Percentiles rank a stretch among this genome's conserved stretches.
These are phyloP conservation scores for Melieria picta DNA, from an alignment of 2,888 invertebrate species.

Conservation along the genomic window DNA sequence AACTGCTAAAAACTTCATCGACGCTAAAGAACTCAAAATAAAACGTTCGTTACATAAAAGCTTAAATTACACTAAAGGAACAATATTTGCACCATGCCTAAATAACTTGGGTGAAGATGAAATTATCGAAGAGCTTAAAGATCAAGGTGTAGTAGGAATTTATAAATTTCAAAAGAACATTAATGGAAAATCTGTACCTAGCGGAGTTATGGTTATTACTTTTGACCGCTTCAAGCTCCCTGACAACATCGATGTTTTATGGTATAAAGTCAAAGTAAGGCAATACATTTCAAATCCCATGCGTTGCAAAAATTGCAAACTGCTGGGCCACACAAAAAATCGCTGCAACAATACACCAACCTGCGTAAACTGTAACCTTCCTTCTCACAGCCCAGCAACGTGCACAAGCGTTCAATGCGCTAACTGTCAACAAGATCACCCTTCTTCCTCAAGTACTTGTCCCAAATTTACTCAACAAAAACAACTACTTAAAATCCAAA, in stretches of 20 bases:
- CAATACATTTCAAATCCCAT: slow-evolving; percentile 23
- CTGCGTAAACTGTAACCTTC: slow-evolving; percentile 1
- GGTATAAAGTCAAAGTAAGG: slow-evolving; percentile 19
- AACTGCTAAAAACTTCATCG: background rate
- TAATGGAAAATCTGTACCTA: background rate
- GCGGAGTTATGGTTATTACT: slow-evolving; percentile 7
- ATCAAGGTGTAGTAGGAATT: slow-evolving; percentile 9
- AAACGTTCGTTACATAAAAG: too few relatives aligned
- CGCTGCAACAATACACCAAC: slow-evolving; percentile 12
- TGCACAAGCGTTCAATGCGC: background rate
- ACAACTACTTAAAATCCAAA: slow-evolving; percentile 2
- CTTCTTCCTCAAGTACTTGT: background rate
- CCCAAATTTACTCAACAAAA: background rate
- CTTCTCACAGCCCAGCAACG: background rate
- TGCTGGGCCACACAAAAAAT: slow-evolving; percentile 31
- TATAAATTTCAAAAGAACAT: slow-evolving; percentile 14
- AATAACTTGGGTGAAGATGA: background rate
- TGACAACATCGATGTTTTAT: background rate
- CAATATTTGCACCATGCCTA: background rate
- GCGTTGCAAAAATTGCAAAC: slow-evolving; percentile 27
- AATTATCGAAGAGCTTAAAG: slow-evolving; percentile 12
- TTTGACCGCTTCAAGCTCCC: background rate
- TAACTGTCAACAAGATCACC: background rate
- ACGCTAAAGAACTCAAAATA: too few relatives aligned
- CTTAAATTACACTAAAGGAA: background rate